These are phyloP conservation scores for Dione juno DNA, from an alignment of 2,888 invertebrate genomes.

Conservation along the genomic window DNA sequence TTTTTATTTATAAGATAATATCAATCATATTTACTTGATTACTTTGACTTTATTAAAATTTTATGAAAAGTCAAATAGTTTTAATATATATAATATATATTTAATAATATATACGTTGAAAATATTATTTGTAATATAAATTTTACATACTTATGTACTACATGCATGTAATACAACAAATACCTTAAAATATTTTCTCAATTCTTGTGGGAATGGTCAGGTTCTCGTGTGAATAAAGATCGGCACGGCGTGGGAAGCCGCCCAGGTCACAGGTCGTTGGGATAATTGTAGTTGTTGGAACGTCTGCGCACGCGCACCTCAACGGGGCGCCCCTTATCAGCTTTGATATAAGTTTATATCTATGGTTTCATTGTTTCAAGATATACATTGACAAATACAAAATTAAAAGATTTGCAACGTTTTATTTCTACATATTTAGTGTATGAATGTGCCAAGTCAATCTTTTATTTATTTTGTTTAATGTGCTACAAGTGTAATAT, in stretches of 20 bases:
- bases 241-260: conserved; percentile 67
- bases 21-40: too few species aligned
- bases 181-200: not conserved
- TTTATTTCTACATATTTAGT: too few species aligned
- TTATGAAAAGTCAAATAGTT: not conserved
- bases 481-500: too few species aligned
- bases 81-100: not conserved
- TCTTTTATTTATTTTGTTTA: too few species aligned
- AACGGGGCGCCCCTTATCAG: conserved; percentile 47
- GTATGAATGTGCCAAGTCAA: too few species aligned
- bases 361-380: not conserved
- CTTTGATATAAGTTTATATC: not conserved
- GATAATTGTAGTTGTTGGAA: conserved; percentile 68
- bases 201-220: conserved; percentile 73
- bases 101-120: not conserved
- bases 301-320: conserved; percentile 55
- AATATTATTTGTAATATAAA: not conserved
- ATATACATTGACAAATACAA: too few species aligned
- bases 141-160: not conserved
- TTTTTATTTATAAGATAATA: too few species aligned
- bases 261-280: conserved; percentile 66
- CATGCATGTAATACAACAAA: not conserved
- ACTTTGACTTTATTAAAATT: too few species aligned
- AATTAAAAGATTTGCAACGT: too few species aligned
- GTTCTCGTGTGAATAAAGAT: conserved; percentile 76